phyloP scores from a whole-genome alignment of 2,797 vertebrate species.

The Brachyrhaphis roseni region DNA sequence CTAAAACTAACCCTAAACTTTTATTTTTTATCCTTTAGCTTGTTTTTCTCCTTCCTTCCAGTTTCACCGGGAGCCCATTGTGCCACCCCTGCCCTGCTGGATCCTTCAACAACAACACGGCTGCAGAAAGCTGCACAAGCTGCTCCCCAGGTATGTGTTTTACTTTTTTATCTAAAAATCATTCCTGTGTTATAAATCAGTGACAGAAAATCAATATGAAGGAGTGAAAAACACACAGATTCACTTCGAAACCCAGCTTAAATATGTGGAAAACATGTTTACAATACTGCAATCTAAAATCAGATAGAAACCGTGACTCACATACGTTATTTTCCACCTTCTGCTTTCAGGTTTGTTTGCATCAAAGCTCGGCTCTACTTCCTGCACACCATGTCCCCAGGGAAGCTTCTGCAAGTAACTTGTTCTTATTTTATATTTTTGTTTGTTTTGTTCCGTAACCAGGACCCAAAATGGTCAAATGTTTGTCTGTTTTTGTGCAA shows the following conservation, averaged over 20 bases:
- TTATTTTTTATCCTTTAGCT: background rate
- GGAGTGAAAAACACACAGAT: background rate
- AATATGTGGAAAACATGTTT: background rate
- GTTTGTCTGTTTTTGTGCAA: constrained; percentile 13
- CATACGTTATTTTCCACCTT: constrained; percentile 8
- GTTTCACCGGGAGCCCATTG: constrained; percentile 76
- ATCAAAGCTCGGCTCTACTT: constrained; percentile 77
- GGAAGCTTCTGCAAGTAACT: constrained; percentile 91
- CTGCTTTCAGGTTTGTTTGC: constrained; percentile 82
- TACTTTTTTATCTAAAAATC: constrained; percentile 1
- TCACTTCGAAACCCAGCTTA: background rate
- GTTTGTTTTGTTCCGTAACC: constrained; percentile 23
- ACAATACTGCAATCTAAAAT: background rate
- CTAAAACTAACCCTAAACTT: background rate
- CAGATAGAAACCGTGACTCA: background rate
- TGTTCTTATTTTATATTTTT: background rate
- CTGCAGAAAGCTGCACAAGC: constrained; percentile 75
- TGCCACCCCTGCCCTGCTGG: constrained; percentile 84
- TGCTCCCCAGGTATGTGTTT: constrained; percentile 82
- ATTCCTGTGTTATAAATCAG: constrained; percentile 13
- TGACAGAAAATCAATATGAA: background rate
- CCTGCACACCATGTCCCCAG: constrained; percentile 80
- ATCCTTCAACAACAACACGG: constrained; percentile 78
- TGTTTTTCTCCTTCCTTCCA: constrained; percentile 45
- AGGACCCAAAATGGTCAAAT: constrained; percentile 25